Percentiles rank a stretch among this genome's conserved stretches.
Evolutionary conservation across 2,113 vertebrate species (phyloP).

Genomic region (Cryptomyrus ogoouensis): DNA sequence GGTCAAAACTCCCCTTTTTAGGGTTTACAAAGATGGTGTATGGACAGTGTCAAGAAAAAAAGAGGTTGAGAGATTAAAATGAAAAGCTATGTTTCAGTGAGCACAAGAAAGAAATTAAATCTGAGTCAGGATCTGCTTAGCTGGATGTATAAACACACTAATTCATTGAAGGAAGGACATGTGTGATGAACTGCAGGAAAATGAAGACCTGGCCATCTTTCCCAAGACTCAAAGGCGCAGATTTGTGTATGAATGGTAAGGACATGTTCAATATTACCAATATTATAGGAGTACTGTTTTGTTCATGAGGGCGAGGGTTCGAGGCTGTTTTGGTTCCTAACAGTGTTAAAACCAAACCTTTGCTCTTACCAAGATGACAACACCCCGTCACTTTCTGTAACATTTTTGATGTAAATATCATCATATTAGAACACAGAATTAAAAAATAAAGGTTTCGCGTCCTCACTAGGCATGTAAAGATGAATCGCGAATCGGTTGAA

Average conservation of each 20-base stretch:
- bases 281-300: not conserved
- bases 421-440: not conserved
- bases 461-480: no score
- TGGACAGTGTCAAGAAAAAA: not conserved
- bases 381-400: not conserved
- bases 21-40: not conserved
- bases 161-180: not conserved
- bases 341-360: not conserved
- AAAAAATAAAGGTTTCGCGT: not conserved
- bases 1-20: no score
- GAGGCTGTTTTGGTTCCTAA: not conserved
- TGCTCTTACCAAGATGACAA: not conserved
- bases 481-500: no score
- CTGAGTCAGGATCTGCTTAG: not conserved
- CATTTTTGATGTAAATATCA: not conserved
- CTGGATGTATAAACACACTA: not conserved
- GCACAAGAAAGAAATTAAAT: not conserved
- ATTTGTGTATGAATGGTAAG: not conserved
- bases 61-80: not conserved
- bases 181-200: not conserved
- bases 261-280: not conserved
- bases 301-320: not conserved
- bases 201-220: not conserved
- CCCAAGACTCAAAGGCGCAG: not conserved
- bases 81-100: not conserved